These are phyloP conservation scores for Myotis vivesi DNA, from an alignment of 2,797 vertebrate genomes.

Conservation along the genomic window DNA sequence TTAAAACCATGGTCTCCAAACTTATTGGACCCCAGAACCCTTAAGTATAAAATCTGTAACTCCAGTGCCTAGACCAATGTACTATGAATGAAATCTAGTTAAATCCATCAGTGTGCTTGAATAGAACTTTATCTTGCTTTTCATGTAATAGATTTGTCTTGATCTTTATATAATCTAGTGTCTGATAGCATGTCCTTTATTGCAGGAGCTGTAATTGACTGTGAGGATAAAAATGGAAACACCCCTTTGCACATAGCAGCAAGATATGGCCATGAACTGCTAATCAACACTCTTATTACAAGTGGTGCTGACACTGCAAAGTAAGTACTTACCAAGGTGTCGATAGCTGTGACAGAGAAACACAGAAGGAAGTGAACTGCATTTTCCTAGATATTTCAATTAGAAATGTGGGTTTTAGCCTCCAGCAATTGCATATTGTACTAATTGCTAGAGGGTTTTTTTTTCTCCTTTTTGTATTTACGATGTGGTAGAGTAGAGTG, in stretches of 20 bases:
- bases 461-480: background rate
- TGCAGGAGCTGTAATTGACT: constrained; percentile 96
- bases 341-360: background rate
- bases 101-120: constrained; percentile 35
- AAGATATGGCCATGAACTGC: constrained; percentile 97
- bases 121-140: background rate
- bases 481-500: background rate
- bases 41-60: background rate
- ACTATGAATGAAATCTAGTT: constrained; percentile 10
- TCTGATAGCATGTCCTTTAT: constrained; percentile 56
- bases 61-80: background rate
- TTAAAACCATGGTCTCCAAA: constrained; percentile 3
- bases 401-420: background rate
- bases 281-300: constrained; percentile 97
- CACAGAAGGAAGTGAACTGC: background rate
- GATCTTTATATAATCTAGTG: background rate
- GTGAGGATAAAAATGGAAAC: constrained; percentile 98
- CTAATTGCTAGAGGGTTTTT: background rate
- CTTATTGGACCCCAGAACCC: background rate
- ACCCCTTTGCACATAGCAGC: constrained; percentile 99
- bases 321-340: constrained; percentile 84
- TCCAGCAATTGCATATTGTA: background rate
- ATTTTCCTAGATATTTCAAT: background rate
- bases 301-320: constrained; percentile 97
- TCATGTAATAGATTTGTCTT: background rate